Base-by-base conservation (phyloP, 2,797 vertebrate genomes). In the Enteromius radiatus region DNA sequence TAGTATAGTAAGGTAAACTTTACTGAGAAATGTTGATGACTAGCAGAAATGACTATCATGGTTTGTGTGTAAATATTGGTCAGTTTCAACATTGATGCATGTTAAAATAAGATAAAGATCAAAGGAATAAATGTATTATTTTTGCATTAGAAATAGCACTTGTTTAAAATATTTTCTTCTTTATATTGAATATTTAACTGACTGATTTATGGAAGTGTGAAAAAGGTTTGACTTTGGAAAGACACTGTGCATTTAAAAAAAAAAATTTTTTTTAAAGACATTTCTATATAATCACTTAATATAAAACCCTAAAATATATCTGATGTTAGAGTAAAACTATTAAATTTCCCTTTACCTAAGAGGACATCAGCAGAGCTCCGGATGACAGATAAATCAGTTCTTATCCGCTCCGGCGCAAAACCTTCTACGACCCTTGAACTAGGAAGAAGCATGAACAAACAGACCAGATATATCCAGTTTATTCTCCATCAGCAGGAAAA, bases 401-500 rank as follows among this genome's bases (percentile, higher is more conserved):
- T 21, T 19, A 74, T 21, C 10, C 2, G 33, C 49, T 59, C 11
- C 38, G 8, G 26, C 4, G 47, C 23, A n/a, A 43, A 45, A 45
- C 31, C 38, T 54, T 43, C 33, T 59, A 15, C 4, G 33, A 47
- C 23, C 10, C 31, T 31, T 47, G 49, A 71, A 65, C 45, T 10
- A 21, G 1, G 17, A 67, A 33, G 19, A n/a, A 74, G 17, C 33
- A 2, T 19, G 56, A 75, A 9, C 17, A 45, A 71, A 54, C 36
- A 85, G 63, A 80, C 45, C 83, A 84, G 67, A 85, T 86, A 84
- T 73, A 85, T 85, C 87, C 81, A 87, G 84, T 88, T 88, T 88
- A 88, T 86, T 88, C 84, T 87, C 85, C 87, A 87, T 80, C 84
- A 86, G 78, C 84, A 76, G 61, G 71, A 84, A 86, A 78, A 85